Conservation (phyloP, 2,888 invertebrate genomes). For the Tuta absoluta region DNA sequence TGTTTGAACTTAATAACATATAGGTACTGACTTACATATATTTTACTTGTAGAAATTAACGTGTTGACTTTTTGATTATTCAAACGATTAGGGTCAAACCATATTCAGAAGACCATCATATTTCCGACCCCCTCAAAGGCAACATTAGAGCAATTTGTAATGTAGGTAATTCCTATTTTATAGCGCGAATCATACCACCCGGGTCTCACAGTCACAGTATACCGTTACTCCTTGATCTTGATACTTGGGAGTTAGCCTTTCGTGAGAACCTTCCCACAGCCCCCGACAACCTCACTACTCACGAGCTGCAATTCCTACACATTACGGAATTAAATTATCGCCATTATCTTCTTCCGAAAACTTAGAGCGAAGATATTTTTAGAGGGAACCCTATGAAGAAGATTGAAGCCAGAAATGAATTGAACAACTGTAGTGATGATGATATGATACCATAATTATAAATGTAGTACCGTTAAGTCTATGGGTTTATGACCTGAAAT, state of each 20-base stretch:
- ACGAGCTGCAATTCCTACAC: conserved; percentile 26
- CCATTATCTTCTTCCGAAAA: conserved; percentile 21
- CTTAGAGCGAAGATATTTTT: no score
- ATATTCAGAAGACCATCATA: background rate
- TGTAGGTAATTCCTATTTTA: conserved; percentile 36
- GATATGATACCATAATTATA: no score
- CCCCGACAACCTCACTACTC: conserved; percentile 2
- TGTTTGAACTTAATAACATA: no score
- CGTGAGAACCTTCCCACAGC: conserved; percentile 53
- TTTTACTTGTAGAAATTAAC: no score
- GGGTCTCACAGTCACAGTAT: conserved; percentile 32
- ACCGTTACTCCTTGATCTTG: conserved; percentile 40
- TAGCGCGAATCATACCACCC: conserved; percentile 18
- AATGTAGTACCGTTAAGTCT: no score
- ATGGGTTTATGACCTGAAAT: no score
- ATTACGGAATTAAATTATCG: conserved; percentile 25
- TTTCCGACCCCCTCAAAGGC: background rate
- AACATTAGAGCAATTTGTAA: conserved; percentile 8
- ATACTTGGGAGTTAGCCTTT: conserved; percentile 33
- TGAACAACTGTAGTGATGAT: no score
- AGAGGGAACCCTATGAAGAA: no score
- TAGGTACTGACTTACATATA: no score
- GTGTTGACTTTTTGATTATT: no score
- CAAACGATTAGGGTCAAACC: background rate
- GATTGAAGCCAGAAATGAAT: no score